Percentiles rank a stretch among this genome's conserved stretches.
Conservation (phyloP, 2,888 invertebrate species). For the Dilophus febrilis region DNA sequence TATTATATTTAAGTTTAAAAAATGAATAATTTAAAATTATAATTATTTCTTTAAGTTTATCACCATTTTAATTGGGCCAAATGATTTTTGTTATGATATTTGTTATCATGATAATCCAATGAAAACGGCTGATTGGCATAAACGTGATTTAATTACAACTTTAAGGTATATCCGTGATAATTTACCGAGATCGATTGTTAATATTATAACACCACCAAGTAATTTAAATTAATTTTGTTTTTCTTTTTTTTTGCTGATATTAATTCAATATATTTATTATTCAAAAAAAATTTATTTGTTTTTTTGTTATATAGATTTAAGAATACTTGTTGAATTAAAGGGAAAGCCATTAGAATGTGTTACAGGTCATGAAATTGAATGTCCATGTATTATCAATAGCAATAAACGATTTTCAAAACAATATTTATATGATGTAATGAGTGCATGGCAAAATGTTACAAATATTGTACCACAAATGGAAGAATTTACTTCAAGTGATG, state of each 20-base stretch:
- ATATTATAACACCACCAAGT: constrained; percentile 36
- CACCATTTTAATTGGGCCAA: constrained; percentile 39
- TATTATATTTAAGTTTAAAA: constrained; percentile 1
- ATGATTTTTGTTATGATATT: constrained; percentile 41
- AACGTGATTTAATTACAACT: constrained; percentile 29
- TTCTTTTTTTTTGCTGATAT: not conserved
- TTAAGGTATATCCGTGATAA: constrained; percentile 34
- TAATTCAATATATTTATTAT: not conserved
- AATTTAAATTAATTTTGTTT: constrained; percentile 14
- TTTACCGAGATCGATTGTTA: constrained; percentile 41
- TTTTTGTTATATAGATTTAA: constrained; percentile 24
- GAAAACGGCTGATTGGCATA: constrained; percentile 30
- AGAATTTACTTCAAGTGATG: constrained; percentile 17
- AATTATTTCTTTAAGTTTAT: too few relatives aligned
- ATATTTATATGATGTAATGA: constrained; percentile 31
- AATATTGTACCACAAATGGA: constrained; percentile 30
- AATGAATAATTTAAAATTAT: constrained; percentile 2
- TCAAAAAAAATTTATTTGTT: constrained; percentile 1
- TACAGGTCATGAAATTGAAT: constrained; percentile 31
- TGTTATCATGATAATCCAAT: constrained; percentile 32
- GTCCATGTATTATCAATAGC: constrained; percentile 37
- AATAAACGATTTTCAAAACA: constrained; percentile 18
- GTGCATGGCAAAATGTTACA: constrained; percentile 36
- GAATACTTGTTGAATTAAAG: constrained; percentile 24
- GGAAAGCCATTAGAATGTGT: constrained; percentile 29